Percentiles rank a stretch among this genome's conserved stretches.
Evolutionary conservation across 2,113 vertebrate species (phyloP).

Genomic region (Jacana jacana): DNA sequence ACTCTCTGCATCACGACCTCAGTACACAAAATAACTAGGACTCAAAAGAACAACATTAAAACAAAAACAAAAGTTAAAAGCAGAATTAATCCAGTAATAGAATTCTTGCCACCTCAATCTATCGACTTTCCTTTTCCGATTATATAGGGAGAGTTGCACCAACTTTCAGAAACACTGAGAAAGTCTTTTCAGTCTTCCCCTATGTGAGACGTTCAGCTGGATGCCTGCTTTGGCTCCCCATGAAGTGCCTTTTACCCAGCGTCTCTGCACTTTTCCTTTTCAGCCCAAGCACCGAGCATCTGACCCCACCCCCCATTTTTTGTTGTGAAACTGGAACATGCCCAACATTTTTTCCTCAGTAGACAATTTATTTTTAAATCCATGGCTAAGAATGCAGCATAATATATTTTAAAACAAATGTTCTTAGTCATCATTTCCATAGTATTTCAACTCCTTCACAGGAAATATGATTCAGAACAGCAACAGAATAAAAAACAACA

Average conservation of each 20-base stretch:
- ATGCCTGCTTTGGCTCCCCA: neutral
- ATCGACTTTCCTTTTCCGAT: neutral
- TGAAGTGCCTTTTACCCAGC: neutral
- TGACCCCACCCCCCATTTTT: neutral
- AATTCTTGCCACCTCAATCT: neutral
- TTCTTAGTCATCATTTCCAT: conserved; percentile 59
- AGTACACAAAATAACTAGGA: neutral
- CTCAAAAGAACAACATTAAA: neutral
- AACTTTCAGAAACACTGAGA: neutral
- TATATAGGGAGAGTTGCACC: accelerated
- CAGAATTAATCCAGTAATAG: neutral
- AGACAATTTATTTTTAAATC: conserved; percentile 68
- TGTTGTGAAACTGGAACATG: conserved; percentile 38
- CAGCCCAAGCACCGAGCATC: neutral
- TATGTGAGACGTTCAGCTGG: neutral
- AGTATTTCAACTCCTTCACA: conserved; percentile 13
- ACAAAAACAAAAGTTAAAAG: neutral
- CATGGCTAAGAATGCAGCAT: conserved; percentile 40
- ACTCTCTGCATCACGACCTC: neutral
- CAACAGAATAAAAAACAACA: neutral
- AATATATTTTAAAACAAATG: conserved; percentile 50
- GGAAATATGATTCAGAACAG: conserved; percentile 43
- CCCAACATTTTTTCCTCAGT: conserved; percentile 54
- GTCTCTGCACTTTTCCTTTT: neutral
- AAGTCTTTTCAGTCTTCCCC: neutral